Conservation (phyloP, 1,140 invertebrate genomes). For the Magallana ariakensis region DNA sequence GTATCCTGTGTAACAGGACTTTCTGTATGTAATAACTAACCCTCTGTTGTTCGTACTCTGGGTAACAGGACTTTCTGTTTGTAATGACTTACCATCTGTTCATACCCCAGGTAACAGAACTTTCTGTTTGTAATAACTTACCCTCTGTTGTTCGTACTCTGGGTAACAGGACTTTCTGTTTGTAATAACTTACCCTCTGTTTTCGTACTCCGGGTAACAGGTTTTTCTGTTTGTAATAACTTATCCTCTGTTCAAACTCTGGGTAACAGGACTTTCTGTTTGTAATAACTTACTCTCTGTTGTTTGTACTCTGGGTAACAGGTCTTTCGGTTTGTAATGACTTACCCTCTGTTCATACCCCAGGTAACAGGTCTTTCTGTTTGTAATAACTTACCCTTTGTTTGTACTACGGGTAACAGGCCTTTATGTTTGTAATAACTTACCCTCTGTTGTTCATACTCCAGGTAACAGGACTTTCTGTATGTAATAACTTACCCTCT, state of each 20-base stretch:
- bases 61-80: background rate
- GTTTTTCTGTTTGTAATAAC: background rate
- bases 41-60: too few relatives aligned
- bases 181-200: conserved; percentile 24
- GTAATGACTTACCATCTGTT: background rate
- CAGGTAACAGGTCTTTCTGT: background rate
- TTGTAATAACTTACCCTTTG: conserved; percentile 63
- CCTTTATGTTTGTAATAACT: conserved; percentile 30
- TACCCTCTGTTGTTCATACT: background rate
- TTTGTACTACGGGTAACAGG: conserved; percentile 71
- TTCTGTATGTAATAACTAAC: conserved; percentile 36
- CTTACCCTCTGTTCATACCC: conserved; percentile 48
- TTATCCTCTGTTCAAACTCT: background rate
- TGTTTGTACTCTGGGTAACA: background rate
- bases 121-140: conserved; percentile 47
- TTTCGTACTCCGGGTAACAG: background rate
- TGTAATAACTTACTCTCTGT: background rate
- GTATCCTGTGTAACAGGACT: conserved; percentile 71
- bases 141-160: conserved; percentile 70
- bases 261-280: background rate
- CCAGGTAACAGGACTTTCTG: background rate
- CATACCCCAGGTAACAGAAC: background rate
- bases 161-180: conserved; percentile 46
- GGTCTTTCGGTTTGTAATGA: background rate
- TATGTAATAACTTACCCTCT: background rate